These are phyloP conservation scores for Dicyrtomina minuta DNA, from an alignment of 2,888 invertebrate species.

Conservation along the genomic window DNA sequence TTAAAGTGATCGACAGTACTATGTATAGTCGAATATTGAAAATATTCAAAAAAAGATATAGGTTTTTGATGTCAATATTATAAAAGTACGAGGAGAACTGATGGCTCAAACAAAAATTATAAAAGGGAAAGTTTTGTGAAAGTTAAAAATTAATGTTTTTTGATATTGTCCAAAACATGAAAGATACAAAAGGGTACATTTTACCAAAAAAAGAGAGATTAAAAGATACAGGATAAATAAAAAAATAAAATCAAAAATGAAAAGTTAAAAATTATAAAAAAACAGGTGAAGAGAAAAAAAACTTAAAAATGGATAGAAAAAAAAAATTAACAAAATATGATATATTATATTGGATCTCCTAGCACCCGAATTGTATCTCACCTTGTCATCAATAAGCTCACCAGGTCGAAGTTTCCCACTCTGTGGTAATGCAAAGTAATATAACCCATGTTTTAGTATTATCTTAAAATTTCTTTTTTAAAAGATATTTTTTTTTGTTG, in stretches of 20 bases:
- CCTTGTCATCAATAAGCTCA: slow-evolving; percentile 74
- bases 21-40: too few species aligned
- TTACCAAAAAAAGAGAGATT: not conserved
- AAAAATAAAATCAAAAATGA: slow-evolving; percentile 1
- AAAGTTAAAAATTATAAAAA: slow-evolving; percentile 3
- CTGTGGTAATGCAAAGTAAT: slow-evolving; percentile 57
- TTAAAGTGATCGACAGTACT: too few species aligned
- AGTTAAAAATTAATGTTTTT: too few species aligned
- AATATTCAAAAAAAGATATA: too few species aligned
- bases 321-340: not conserved
- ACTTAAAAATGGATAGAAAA: slow-evolving; percentile 13
- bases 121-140: too few species aligned
- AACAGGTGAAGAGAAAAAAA: slow-evolving; percentile 10
- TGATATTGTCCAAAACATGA: too few species aligned
- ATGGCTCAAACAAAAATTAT: too few species aligned
- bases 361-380: slow-evolving; percentile 56
- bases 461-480: not conserved
- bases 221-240: not conserved
- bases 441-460: slow-evolving; percentile 11
- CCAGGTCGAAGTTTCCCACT: slow-evolving; percentile 76
- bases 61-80: too few species aligned
- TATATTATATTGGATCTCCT: not conserved
- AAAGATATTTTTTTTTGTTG: not conserved
- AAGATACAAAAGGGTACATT: too few species aligned
- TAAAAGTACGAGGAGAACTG: too few species aligned